phyloP scores from a whole-genome alignment of 2,113 vertebrate genomes.

The Sus scrofa region T2T-Sscrofa CM000814.6:118391001-118391500 shows the following conservation, averaged over 20 bases:
- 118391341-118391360: not conserved
- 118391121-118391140: not conserved
- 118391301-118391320: not conserved
- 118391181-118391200: not conserved
- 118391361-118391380: not conserved
- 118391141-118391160: not conserved
- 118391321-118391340: not conserved
- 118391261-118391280: not conserved
- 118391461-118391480: too few relatives aligned
- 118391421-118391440: too few relatives aligned
- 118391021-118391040: not conserved
- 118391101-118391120: not conserved
- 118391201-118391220: not conserved
- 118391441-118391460: too few relatives aligned
- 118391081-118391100: not conserved
- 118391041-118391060: accelerated
- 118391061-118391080: accelerated
- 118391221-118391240: not conserved
- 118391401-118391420: too few relatives aligned
- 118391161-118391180: not conserved
- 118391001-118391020: not conserved
- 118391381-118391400: too few relatives aligned
- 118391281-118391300: not conserved
- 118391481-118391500: too few relatives aligned
- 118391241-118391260: not conserved